Evolutionary conservation across 2,888 invertebrate species (phyloP).

Genomic region (Andricus quercusramuli): DNA sequence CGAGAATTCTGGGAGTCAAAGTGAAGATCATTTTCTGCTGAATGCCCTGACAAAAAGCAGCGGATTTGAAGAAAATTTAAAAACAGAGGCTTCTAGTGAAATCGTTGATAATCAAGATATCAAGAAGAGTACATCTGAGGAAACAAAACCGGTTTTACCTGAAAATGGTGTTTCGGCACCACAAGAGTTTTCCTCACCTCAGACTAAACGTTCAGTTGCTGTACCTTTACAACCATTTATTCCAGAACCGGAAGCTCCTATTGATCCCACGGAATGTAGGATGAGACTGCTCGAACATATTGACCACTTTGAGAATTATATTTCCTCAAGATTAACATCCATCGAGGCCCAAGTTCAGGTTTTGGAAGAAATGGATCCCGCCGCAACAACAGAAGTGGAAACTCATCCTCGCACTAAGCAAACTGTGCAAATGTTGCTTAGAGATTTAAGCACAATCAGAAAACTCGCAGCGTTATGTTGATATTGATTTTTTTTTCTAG

Average conservation of each 20-base stretch:
- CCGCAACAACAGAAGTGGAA: slow-evolving; percentile 81
- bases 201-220: slow-evolving; percentile 48
- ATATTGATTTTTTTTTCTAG: slow-evolving; percentile 47
- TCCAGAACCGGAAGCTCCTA: slow-evolving; percentile 91
- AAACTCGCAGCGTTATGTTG: slow-evolving; percentile 82
- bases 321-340: slow-evolving; percentile 86
- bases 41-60: slow-evolving; percentile 66
- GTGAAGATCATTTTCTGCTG: slow-evolving; percentile 66
- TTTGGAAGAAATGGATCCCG: slow-evolving; percentile 83
- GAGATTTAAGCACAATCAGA: slow-evolving; percentile 86
- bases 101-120: slow-evolving; percentile 35
- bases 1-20: slow-evolving; percentile 56
- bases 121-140: neutral
- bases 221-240: slow-evolving; percentile 76
- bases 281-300: slow-evolving; percentile 88
- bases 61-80: slow-evolving; percentile 43
- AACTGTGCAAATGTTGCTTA: slow-evolving; percentile 86
- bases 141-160: slow-evolving; percentile 34
- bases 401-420: slow-evolving; percentile 85
- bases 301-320: slow-evolving; percentile 85
- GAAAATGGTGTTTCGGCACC: slow-evolving; percentile 51
- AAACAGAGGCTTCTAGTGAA: slow-evolving; percentile 1
- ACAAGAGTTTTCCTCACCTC: slow-evolving; percentile 41
- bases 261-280: slow-evolving; percentile 89
- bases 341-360: slow-evolving; percentile 82